These are phyloP conservation scores for Lytechinus variegatus DNA, from an alignment of 35 echinoderm and acorn worm genomes.

Conservation along the genomic window DNA sequence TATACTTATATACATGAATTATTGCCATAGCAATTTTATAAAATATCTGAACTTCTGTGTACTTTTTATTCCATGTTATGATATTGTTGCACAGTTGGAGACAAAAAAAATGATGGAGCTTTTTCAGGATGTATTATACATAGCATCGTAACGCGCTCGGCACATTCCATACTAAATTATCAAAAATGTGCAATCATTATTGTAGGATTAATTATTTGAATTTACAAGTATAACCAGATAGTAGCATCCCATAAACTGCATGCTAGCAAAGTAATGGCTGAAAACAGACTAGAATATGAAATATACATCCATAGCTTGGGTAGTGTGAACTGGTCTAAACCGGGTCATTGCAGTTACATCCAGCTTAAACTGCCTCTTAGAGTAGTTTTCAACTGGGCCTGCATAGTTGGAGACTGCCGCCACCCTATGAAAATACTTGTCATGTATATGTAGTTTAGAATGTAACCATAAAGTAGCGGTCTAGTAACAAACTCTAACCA, in stretches of 20 bases:
- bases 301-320: not conserved
- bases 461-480: not conserved
- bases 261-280: not conserved
- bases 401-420: not conserved
- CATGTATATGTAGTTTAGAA: constrained; percentile 23
- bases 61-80: constrained; percentile 52
- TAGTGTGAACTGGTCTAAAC: not conserved
- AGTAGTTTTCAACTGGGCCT: constrained; percentile 1
- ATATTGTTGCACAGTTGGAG: constrained; percentile 26
- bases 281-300: not conserved
- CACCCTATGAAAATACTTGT: not conserved
- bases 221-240: constrained; percentile 5
- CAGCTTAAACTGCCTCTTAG: not conserved
- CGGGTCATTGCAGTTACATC: not conserved
- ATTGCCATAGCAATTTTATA: constrained; percentile 51
- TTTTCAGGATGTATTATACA: constrained; percentile 36
- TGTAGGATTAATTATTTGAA: not conserved
- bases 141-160: constrained; percentile 30
- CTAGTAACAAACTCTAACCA: constrained; percentile 30
- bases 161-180: constrained; percentile 46
- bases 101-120: not conserved
- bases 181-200: constrained; percentile 38
- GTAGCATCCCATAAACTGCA: not conserved
- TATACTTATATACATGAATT: constrained; percentile 54
- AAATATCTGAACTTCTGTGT: constrained; percentile 20